Percentiles rank a stretch among this genome's conserved stretches.
phyloP scores from a whole-genome alignment of 2,888 invertebrate genomes.

The Exocentrus adspersus region DNA sequence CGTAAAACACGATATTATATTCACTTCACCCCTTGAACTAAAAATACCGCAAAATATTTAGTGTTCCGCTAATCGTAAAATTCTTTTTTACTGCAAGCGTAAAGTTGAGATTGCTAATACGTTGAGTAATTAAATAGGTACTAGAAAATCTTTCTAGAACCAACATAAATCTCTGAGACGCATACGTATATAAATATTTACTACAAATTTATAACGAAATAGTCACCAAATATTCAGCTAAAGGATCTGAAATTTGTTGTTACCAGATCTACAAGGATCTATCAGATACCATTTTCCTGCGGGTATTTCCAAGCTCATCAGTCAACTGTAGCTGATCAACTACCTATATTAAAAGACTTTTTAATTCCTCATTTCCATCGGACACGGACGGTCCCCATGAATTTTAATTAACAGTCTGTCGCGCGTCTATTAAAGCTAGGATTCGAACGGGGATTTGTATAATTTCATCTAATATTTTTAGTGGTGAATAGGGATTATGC shows the following conservation, averaged over 20 bases:
- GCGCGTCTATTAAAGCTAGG: constrained; percentile 8
- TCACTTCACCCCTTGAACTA: not conserved
- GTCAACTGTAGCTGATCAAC: no score
- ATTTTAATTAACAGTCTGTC: constrained; percentile 14
- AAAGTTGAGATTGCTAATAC: not conserved
- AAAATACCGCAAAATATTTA: constrained; percentile 3
- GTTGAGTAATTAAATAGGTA: no score
- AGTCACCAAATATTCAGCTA: no score
- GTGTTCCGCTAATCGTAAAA: not conserved
- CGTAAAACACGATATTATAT: not conserved
- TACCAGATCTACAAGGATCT: no score
- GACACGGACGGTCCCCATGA: not conserved
- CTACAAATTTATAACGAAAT: no score
- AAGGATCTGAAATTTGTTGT: no score
- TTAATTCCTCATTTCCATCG: constrained; percentile 1
- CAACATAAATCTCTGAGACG: not conserved
- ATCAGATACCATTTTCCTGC: no score
- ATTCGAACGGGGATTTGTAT: no score
- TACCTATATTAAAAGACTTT: not conserved
- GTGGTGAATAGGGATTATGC: constrained; percentile 2
- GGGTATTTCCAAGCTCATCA: not conserved
- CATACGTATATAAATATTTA: no score
- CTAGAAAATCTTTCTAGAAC: not conserved
- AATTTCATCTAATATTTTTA: constrained; percentile 9
- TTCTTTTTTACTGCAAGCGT: not conserved